These are phyloP conservation scores for Carassius carassius DNA, from an alignment of 2,113 vertebrate species.

Conservation along the genomic window DNA sequence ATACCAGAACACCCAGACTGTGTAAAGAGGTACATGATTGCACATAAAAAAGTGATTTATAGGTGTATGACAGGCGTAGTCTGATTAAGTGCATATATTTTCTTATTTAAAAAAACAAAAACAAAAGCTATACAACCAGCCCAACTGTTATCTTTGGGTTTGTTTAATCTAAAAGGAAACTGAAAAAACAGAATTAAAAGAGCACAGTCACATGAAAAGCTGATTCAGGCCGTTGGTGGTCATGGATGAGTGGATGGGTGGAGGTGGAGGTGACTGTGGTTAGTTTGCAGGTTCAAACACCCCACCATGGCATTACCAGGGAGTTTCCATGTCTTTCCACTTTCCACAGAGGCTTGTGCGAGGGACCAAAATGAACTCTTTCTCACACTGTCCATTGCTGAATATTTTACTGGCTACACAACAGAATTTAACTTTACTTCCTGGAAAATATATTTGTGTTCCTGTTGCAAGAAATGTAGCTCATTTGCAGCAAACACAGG, in stretches of 20 bases:
- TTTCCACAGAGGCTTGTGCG: neutral
- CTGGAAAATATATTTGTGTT: no score
- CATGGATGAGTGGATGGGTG: neutral
- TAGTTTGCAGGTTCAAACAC: constrained; percentile 33
- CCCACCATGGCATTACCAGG: constrained; percentile 4
- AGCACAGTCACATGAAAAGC: neutral
- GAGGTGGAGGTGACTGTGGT: constrained; percentile 11
- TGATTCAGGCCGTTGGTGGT: constrained; percentile 16
- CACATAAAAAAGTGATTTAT: constrained; percentile 8
- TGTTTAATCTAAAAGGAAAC: neutral
- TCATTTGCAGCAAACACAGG: neutral
- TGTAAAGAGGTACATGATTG: neutral
- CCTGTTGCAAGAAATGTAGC: no score
- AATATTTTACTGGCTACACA: no score
- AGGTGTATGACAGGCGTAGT: neutral
- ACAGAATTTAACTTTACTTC: no score
- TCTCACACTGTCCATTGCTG: no score
- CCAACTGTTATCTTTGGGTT: neutral
- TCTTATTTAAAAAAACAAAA: neutral
- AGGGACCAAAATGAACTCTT: constrained; percentile 1
- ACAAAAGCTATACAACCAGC: neutral
- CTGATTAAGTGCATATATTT: neutral
- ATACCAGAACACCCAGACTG: constrained; percentile 26
- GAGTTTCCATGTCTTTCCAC: constrained; percentile 22
- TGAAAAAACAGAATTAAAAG: neutral